Conservation (phyloP, 2,797 vertebrate genomes). For the Xenops minutus region DNA sequence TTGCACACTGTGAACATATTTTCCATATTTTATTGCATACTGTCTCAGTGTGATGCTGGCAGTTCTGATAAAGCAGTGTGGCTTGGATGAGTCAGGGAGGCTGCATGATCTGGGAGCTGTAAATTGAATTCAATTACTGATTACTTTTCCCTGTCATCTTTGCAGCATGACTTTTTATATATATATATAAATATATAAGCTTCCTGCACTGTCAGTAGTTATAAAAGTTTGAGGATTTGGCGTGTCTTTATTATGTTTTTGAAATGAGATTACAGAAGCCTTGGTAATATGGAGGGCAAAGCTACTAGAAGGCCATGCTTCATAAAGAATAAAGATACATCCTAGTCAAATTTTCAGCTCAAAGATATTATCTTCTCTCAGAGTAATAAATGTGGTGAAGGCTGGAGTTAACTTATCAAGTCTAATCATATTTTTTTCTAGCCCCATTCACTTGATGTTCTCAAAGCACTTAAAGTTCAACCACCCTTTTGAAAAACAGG, state of each 20-base stretch:
- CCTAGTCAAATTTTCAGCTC: background rate
- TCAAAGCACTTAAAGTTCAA: background rate
- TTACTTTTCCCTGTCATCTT: background rate
- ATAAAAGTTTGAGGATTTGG: background rate
- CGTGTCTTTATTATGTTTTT: background rate
- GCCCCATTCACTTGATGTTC: background rate
- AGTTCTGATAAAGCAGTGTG: slow-evolving; percentile 14
- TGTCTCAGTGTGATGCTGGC: slow-evolving; percentile 1
- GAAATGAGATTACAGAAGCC: background rate
- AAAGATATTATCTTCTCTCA: background rate
- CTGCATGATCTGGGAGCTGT: slow-evolving; percentile 11
- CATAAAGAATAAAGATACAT: background rate
- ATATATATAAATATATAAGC: background rate
- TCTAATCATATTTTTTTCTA: background rate
- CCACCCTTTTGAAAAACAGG: background rate
- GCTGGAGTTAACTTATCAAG: background rate
- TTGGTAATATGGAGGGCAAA: background rate
- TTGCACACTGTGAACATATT: background rate
- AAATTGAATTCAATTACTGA: background rate
- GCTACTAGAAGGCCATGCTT: background rate
- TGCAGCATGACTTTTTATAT: background rate
- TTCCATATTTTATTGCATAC: slow-evolving; percentile 9
- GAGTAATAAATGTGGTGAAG: background rate
- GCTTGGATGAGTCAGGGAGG: slow-evolving; percentile 43
- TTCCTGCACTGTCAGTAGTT: background rate